Evolutionary conservation across 2,888 invertebrate genomes (phyloP).

Genomic region (Oithona nana): DNA sequence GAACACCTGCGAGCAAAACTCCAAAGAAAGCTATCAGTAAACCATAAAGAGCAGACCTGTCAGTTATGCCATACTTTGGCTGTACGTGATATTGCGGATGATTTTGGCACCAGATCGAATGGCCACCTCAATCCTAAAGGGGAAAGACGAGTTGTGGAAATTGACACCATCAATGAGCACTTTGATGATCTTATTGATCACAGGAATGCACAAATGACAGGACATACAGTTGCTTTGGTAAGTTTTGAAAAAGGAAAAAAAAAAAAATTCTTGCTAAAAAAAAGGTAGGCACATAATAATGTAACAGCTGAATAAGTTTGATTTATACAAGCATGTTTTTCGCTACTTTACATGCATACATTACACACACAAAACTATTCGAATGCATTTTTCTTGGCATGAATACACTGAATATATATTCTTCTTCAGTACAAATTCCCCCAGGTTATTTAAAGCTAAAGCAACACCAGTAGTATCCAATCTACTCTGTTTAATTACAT

Average conservation of each 20-base stretch:
- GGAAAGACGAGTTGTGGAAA: neutral
- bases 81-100: neutral
- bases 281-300: neutral
- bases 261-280: neutral
- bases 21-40: neutral
- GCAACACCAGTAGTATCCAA: too few species aligned
- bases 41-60: neutral
- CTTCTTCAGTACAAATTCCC: too few species aligned
- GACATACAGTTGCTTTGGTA: neutral
- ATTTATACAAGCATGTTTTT: too few species aligned
- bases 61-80: neutral
- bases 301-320: too few species aligned
- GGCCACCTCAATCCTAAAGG: neutral
- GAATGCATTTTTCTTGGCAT: too few species aligned
- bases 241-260: neutral
- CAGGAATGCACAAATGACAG: neutral
- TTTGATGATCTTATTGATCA: neutral
- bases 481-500: too few species aligned
- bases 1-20: neutral
- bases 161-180: neutral
- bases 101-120: neutral
- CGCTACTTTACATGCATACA: too few species aligned
- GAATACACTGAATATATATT: too few species aligned
- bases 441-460: too few species aligned
- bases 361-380: too few species aligned